Conservation (phyloP, 2,797 vertebrate genomes). For the Xyrichtys novacula region DNA sequence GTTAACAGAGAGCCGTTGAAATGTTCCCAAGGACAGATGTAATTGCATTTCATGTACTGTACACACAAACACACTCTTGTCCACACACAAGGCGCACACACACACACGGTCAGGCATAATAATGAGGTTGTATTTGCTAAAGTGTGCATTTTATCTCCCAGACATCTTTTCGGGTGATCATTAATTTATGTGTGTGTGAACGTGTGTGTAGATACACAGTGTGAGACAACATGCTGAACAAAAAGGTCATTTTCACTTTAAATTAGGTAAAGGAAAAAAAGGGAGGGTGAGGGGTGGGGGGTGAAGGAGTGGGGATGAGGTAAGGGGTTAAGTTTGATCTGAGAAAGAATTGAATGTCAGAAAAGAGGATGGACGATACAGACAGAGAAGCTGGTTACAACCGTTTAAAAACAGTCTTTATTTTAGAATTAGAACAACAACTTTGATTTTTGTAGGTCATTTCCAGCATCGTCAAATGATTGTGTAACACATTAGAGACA, state of each 20-base stretch:
- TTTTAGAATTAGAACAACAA: too few relatives aligned
- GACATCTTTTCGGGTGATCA: conserved; percentile 35
- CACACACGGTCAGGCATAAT: conserved; percentile 15
- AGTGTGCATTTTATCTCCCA: conserved; percentile 12
- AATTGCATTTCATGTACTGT: conserved; percentile 71
- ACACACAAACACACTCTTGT: conserved; percentile 28
- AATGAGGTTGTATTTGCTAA: conserved; percentile 40
- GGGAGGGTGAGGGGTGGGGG: background rate
- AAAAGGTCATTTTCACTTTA: conserved; percentile 72
- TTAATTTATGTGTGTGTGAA: conserved; percentile 11
- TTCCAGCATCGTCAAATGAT: too few relatives aligned
- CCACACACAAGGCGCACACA: conserved; percentile 24
- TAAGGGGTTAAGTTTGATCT: background rate
- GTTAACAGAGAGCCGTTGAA: conserved; percentile 47
- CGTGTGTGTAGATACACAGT: conserved; percentile 12
- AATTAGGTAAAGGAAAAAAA: conserved; percentile 44
- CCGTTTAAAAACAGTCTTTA: too few relatives aligned
- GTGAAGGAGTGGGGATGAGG: background rate
- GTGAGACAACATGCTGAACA: conserved; percentile 37
- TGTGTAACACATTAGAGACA: too few relatives aligned
- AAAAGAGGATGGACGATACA: background rate
- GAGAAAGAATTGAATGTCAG: background rate
- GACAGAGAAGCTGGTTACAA: too few relatives aligned
- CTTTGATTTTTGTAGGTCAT: too few relatives aligned
- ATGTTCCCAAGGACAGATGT: conserved; percentile 73